Evolutionary conservation across 2,113 vertebrate genomes (phyloP).

Genomic region (Anhinga anhinga): DNA sequence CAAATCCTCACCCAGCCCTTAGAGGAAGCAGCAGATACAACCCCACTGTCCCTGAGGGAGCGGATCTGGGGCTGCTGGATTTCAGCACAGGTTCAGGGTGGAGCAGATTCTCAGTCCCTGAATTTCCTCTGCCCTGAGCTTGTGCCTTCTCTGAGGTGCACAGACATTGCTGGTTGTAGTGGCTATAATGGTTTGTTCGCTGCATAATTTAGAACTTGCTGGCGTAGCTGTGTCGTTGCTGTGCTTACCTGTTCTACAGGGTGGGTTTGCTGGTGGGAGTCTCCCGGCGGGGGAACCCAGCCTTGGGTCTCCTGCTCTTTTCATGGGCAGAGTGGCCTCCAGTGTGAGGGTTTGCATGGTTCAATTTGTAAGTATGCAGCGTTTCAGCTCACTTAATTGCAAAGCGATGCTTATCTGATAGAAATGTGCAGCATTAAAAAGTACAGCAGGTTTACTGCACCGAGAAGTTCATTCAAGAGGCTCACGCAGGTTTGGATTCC

Average conservation of each 20-base stretch:
- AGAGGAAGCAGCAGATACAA: neutral
- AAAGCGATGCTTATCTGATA: slow-evolving; percentile 54
- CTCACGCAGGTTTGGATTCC: neutral
- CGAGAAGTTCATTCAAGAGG: neutral
- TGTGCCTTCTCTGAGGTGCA: neutral
- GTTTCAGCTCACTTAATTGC: slow-evolving; percentile 40
- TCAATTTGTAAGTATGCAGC: slow-evolving; percentile 9
- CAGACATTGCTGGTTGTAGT: neutral
- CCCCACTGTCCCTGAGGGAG: neutral
- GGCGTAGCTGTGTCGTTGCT: neutral
- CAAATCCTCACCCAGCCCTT: neutral
- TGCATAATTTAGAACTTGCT: neutral
- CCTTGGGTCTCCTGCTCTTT: neutral
- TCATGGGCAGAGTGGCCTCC: neutral
- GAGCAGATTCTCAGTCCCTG: neutral
- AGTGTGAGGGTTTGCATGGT: neutral
- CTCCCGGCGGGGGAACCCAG: neutral
- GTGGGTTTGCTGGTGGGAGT: neutral
- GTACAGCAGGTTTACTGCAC: slow-evolving; percentile 15
- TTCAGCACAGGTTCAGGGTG: neutral
- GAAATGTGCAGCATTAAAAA: neutral
- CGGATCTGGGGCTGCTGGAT: neutral
- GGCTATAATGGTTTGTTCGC: neutral
- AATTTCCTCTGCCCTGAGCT: neutral
- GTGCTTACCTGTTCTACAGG: neutral